phyloP scores from a whole-genome alignment of 2,113 vertebrate species.

The Pavo muticus region DNA sequence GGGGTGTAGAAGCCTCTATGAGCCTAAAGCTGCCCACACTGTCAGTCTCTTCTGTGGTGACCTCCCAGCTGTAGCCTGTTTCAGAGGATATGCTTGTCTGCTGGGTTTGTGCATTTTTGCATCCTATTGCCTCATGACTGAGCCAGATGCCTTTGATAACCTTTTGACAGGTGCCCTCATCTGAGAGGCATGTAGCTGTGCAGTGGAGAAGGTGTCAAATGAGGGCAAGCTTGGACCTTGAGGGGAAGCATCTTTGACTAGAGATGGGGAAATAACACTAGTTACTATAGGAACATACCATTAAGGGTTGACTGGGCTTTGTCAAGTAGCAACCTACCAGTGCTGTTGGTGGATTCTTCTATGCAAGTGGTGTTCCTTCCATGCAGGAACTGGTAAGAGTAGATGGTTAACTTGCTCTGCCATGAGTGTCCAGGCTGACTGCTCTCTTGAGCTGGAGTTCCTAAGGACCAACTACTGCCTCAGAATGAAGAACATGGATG shows the following conservation, averaged over 20 bases:
- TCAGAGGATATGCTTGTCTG: not conserved
- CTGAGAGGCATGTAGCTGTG: not conserved
- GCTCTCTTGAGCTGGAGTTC: not conserved
- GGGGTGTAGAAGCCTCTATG: accelerated
- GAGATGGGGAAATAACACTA: not conserved
- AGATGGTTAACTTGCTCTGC: constrained; percentile 28
- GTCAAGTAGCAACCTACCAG: not conserved
- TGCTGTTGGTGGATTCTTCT: constrained; percentile 12
- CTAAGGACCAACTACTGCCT: not conserved
- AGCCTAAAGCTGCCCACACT: not conserved
- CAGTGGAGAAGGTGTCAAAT: constrained; percentile 23
- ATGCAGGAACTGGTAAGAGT: not conserved
- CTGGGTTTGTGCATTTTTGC: constrained; percentile 9
- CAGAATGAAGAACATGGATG: not conserved
- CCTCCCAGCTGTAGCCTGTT: not conserved
- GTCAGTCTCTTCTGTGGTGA: not conserved
- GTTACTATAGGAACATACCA: not conserved
- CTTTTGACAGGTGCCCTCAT: constrained; percentile 15
- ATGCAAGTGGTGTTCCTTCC: constrained; percentile 27
- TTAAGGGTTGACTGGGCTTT: constrained; percentile 29
- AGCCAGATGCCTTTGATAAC: constrained; percentile 31
- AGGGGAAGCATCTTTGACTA: constrained; percentile 24
- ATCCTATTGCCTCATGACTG: constrained; percentile 9
- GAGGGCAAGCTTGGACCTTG: not conserved
- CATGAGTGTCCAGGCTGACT: not conserved